phyloP scores from a whole-genome alignment of 2,888 invertebrate genomes.

The Cephus sareptanus region DNA sequence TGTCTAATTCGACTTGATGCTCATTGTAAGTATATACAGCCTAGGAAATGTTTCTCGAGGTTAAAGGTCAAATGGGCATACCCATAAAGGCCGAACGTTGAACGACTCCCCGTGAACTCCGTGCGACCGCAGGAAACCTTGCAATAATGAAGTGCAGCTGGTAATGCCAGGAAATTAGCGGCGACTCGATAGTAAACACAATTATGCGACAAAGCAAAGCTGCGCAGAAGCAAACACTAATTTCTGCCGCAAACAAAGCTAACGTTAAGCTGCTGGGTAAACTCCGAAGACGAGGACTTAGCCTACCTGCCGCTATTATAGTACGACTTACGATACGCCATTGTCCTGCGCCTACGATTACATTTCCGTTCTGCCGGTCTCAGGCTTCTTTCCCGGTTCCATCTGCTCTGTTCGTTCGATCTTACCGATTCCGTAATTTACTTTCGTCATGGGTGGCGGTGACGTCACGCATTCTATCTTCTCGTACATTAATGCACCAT shows the following conservation, averaged over 20 bases:
- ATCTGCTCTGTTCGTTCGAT: constrained; percentile 24
- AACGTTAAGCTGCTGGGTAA: constrained; percentile 38
- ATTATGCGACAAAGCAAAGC: constrained; percentile 48
- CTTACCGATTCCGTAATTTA: neutral
- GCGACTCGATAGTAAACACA: constrained; percentile 41
- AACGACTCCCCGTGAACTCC: constrained; percentile 33
- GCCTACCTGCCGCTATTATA: constrained; percentile 39
- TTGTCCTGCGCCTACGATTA: neutral
- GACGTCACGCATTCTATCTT: neutral
- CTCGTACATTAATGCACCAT: neutral
- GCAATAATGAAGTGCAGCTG: constrained; percentile 28
- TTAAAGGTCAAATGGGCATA: neutral
- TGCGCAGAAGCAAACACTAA: constrained; percentile 41
- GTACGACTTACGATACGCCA: constrained; percentile 1
- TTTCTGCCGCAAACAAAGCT: constrained; percentile 41
- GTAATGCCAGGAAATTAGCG: constrained; percentile 43
- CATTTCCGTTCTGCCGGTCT: neutral
- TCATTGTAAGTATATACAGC: neutral
- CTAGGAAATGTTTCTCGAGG: neutral
- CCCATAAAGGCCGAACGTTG: neutral
- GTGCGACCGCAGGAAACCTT: constrained; percentile 42
- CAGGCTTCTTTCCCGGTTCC: neutral
- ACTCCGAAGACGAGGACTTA: constrained; percentile 33
- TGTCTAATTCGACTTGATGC: constrained; percentile 15
- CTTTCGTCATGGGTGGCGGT: neutral